phyloP scores from a whole-genome alignment of 2,113 vertebrate species.

The Gymnogyps californianus region DNA sequence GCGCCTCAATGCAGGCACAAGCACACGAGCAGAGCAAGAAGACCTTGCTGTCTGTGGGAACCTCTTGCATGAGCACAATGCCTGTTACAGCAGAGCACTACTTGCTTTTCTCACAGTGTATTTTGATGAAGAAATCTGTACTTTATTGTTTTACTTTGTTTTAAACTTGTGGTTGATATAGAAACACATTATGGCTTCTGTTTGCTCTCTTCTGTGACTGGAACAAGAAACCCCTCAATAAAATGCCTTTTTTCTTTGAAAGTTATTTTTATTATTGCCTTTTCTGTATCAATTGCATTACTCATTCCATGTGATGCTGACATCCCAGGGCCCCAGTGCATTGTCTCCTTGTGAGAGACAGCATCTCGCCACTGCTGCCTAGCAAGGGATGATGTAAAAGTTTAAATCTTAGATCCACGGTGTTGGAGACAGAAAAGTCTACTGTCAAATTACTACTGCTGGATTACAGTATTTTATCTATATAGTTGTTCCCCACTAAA shows the following conservation, averaged over 20 bases:
- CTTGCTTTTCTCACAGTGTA: background rate
- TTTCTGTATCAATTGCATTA: background rate
- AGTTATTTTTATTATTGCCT: background rate
- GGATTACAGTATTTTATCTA: background rate
- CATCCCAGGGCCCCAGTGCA: background rate
- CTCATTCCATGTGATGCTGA: background rate
- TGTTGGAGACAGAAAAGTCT: background rate
- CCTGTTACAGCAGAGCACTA: background rate
- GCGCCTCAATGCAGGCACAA: background rate
- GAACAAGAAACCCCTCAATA: background rate
- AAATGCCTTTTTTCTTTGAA: background rate
- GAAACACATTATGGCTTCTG: background rate
- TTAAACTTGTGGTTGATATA: background rate
- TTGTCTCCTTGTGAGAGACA: background rate
- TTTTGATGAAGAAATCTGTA: background rate
- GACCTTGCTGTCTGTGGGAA: background rate
- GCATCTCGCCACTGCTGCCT: background rate
- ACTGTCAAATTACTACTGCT: background rate
- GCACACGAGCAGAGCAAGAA: background rate
- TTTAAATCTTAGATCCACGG: background rate
- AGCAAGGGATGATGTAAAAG: background rate
- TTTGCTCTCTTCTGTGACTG: background rate
- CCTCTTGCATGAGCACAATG: background rate
- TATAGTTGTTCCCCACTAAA: background rate
- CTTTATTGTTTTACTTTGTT: background rate